A percentile compares a stretch with the other conserved stretches of the same genome.
Evolutionary conservation across 1,140 invertebrate species (phyloP).

Genomic region (Leptopilina boulardi): DNA sequence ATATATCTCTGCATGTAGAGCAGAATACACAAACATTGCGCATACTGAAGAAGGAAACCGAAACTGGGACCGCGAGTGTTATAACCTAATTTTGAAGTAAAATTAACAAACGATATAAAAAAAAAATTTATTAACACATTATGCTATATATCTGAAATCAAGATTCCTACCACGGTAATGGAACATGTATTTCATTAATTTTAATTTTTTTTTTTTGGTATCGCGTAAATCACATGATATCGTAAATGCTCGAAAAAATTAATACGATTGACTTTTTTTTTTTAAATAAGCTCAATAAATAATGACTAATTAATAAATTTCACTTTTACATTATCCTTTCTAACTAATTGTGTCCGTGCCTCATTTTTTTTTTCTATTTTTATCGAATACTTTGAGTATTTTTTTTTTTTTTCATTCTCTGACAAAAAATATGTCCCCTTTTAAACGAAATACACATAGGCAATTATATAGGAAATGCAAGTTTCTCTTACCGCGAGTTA

Average conservation of each 20-base stretch:
- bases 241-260: constrained; percentile 33
- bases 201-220: constrained; percentile 3
- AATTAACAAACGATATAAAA: constrained; percentile 28
- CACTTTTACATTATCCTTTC: constrained; percentile 16
- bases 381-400: constrained; percentile 29
- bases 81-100: constrained; percentile 30
- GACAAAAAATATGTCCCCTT: neutral
- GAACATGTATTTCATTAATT: constrained; percentile 32
- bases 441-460: constrained; percentile 8
- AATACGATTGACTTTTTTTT: constrained; percentile 6
- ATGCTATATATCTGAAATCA: constrained; percentile 23
- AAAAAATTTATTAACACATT: constrained; percentile 24
- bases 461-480: constrained; percentile 8
- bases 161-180: constrained; percentile 33
- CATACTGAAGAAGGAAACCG: constrained; percentile 27
- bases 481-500: constrained; percentile 10
- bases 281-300: constrained; percentile 27
- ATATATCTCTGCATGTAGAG: constrained; percentile 8
- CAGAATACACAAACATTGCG: constrained; percentile 26
- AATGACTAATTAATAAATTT: constrained; percentile 32
- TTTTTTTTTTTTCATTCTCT: neutral
- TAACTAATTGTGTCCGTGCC: constrained; percentile 31
- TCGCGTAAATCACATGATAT: constrained; percentile 33
- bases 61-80: constrained; percentile 32
- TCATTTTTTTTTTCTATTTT: constrained; percentile 1